A percentile compares a stretch with the other conserved stretches of the same genome.
phyloP scores from a whole-genome alignment of 2,113 vertebrate genomes.

The Phodopus roborovskii region DNA sequence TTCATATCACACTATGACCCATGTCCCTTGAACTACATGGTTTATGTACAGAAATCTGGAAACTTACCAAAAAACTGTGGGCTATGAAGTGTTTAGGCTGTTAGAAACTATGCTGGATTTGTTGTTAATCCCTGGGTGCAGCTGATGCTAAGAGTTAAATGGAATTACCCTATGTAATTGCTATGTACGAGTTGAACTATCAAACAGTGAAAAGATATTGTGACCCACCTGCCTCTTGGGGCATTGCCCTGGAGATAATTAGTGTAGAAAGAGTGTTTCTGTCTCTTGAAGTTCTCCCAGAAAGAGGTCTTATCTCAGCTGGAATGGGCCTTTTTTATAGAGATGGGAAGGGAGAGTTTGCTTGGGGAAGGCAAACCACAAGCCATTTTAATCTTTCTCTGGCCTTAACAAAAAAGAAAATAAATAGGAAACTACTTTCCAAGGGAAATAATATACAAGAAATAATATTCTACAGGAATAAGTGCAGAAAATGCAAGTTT shows the following conservation, averaged over 20 bases:
- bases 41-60: constrained; percentile 95
- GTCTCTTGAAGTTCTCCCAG: constrained; percentile 92
- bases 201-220: constrained; percentile 96
- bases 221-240: constrained; percentile 93
- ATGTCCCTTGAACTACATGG: constrained; percentile 96
- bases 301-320: constrained; percentile 95
- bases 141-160: constrained; percentile 94
- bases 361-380: constrained; percentile 95
- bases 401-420: constrained; percentile 91
- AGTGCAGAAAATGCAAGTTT: constrained; percentile 88
- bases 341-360: constrained; percentile 95
- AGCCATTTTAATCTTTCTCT: constrained; percentile 95
- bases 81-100: constrained; percentile 95
- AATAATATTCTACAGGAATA: constrained; percentile 83
- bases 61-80: constrained; percentile 97
- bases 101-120: constrained; percentile 95
- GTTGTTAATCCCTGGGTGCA: constrained; percentile 95
- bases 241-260: constrained; percentile 92
- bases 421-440: constrained; percentile 82
- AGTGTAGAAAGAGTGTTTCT: constrained; percentile 90
- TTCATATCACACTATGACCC: constrained; percentile 90
- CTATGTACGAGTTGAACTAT: constrained; percentile 94
- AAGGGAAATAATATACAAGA: constrained; percentile 89
- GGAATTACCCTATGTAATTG: constrained; percentile 95
- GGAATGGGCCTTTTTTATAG: constrained; percentile 96